Base-by-base conservation (phyloP, 2,797 vertebrate species). In the Notolabrus celidotus region DNA sequence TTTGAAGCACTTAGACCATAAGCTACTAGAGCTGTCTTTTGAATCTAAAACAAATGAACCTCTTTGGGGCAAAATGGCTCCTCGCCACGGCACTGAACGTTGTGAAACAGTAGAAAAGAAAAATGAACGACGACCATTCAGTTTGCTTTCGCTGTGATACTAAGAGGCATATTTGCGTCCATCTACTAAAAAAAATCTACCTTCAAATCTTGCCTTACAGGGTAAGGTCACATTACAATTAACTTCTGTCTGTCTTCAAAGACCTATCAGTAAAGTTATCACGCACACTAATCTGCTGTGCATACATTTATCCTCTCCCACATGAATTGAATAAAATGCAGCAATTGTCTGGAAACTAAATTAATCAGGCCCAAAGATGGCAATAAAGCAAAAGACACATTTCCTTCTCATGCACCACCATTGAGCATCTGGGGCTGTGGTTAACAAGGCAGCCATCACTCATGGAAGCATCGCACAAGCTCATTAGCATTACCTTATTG, bases 361-460 rank as follows among this genome's bases (percentile, higher is more conserved):
- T 85, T 59, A 86, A 83, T 83, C 53, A 76, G 33, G 68, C 42
- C 74, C 77, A 76, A 87, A 83, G 63, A 80, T 63, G 58, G 68
- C 67, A 79, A 76, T 75, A 58, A 83, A 74, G 56, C 20, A 59
- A 72, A 71, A 57, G 23, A 57, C 70, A 70, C 0, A 58, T 81
- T 86, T 59, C 65, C 65, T 79, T 56, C 62, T 74, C 71, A 83
- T 72, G 64, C 62, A 33, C 23, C 9, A 15, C 60, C 74, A 73
- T 66, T 67, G 78, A 84, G 82, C 15, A 39, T 70, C 70, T 64
- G 83, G 63, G 58, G 66, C 60, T 77, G 39, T 31, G 22, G 72
- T 68, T 77, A 88, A 84, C 62, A 77, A 85, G 80, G 62, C 76
- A 76, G 70, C 55, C 65, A 64, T 86, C 77, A 55, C 66, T 80